Base-by-base conservation (phyloP, 2,113 vertebrate species). In the Sylvicapra grimmia region DNA sequence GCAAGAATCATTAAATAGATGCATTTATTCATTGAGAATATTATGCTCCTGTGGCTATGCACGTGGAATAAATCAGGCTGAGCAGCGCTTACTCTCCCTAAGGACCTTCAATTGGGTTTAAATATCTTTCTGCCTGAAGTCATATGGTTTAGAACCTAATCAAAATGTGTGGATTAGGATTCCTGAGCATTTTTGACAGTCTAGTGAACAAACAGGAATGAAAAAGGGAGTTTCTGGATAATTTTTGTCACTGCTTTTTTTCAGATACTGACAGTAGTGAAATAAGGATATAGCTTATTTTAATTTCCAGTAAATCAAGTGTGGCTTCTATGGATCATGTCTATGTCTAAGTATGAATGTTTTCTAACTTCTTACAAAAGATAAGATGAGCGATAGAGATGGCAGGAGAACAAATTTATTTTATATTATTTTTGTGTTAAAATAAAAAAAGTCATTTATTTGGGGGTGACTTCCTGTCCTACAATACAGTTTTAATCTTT, bases 71-170 rank as follows among this genome's bases (percentile, higher is more conserved):
- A 95, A 97, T 98, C 94, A 94, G 86, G 65, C 61, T 87, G 86
- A 95, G 40, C 86, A 75, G 89, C 7, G 27, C 14, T 54, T 59
- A 7, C 61, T 89, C 9, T 98, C 96, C 96, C 93, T 25, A 5
- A 96, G 96, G 96, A 36, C 77, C 29, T 84, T 93, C 96, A 97
- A 68, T 96, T 97, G 96, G 83, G 61, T 89, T 97, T 97, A 97
- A 98, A 97, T 97, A 94, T 97, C 93, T 97, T 94, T 95, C 91
- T 97, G 96, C 93, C 97, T 95, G 56, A 90, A 98, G 93, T 97
- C 97, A 77, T 93, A 47, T 94, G 91, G 94, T 58, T 97, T 94
- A 91, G 96, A 97, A 97, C 72, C 96, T 96, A 97, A 98, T 97
- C 94, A 97, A 97, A 98, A 97, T 87, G 68, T 96, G 91, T 94